Evolutionary conservation across 2,797 vertebrate genomes (phyloP).

Genomic region (Fundulus diaphanus): DNA sequence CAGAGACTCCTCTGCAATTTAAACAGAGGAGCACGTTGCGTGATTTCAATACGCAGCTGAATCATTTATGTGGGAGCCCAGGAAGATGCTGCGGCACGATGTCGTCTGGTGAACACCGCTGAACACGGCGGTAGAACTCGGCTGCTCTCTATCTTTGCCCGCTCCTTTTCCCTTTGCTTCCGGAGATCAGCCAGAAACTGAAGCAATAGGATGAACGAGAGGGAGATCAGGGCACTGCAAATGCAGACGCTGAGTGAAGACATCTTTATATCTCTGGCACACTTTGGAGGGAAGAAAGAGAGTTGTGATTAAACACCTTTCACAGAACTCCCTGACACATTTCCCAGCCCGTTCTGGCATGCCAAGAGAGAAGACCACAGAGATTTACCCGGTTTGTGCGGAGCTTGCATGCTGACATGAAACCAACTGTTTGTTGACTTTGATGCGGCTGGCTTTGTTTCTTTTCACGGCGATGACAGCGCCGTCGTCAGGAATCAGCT

Average conservation of each 20-base stretch:
- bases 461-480: constrained; percentile 20
- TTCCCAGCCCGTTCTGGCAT: constrained; percentile 24
- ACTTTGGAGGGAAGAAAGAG: constrained; percentile 51
- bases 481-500: constrained; percentile 37
- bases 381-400: constrained; percentile 27
- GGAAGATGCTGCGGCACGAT: constrained; percentile 35
- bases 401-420: constrained; percentile 10
- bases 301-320: constrained; percentile 68
- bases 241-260: constrained; percentile 34
- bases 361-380: constrained; percentile 34
- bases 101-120: constrained; percentile 35
- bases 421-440: constrained; percentile 35
- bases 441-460: constrained; percentile 17
- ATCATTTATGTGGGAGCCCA: constrained; percentile 60
- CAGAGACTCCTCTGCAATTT: constrained; percentile 48
- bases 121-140: constrained; percentile 22
- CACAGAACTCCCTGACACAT: constrained; percentile 43
- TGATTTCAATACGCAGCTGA: constrained; percentile 61
- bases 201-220: constrained; percentile 35
- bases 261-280: constrained; percentile 37
- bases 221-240: constrained; percentile 48
- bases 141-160: constrained; percentile 26
- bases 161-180: constrained; percentile 37
- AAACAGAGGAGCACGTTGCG: constrained; percentile 38
- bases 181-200: constrained; percentile 34